Evolutionary conservation across 2,888 invertebrate species (phyloP).

Genomic region (Leuctra nigra): DNA sequence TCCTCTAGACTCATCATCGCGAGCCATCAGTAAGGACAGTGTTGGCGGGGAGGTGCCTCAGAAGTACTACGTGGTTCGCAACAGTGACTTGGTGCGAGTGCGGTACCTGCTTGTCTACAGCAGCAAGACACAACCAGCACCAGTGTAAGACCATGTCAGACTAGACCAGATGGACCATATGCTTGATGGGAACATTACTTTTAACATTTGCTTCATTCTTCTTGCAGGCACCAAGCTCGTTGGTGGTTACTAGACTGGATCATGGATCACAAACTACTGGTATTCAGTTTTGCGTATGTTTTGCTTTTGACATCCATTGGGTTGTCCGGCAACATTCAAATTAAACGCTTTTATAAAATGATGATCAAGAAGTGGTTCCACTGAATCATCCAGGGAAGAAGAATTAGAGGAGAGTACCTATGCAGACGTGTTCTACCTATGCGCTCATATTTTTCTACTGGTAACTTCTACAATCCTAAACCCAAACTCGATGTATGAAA

Average conservation of each 20-base stretch:
- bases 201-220: no score
- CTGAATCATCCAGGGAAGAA: no score
- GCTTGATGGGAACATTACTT: no score
- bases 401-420: no score
- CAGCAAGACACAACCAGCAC: no score
- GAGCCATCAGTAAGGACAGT: conserved; percentile 35
- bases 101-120: conserved; percentile 68
- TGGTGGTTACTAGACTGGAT: conserved; percentile 44
- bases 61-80: conserved; percentile 68
- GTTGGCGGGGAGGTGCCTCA: conserved; percentile 48
- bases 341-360: conserved; percentile 55
- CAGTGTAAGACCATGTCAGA: no score
- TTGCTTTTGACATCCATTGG: conserved; percentile 57
- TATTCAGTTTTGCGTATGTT: conserved; percentile 56
- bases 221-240: neutral
- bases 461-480: no score
- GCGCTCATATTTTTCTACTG: no score
- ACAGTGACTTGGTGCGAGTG: conserved; percentile 66
- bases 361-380: conserved; percentile 35
- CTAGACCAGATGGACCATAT: no score
- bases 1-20: no score
- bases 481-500: no score
- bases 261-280: conserved; percentile 51
- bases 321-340: conserved; percentile 54
- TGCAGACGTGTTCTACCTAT: no score